These are phyloP conservation scores for Abrostola triplasia DNA, from an alignment of 2,888 invertebrate species.

Conservation along the genomic window DNA sequence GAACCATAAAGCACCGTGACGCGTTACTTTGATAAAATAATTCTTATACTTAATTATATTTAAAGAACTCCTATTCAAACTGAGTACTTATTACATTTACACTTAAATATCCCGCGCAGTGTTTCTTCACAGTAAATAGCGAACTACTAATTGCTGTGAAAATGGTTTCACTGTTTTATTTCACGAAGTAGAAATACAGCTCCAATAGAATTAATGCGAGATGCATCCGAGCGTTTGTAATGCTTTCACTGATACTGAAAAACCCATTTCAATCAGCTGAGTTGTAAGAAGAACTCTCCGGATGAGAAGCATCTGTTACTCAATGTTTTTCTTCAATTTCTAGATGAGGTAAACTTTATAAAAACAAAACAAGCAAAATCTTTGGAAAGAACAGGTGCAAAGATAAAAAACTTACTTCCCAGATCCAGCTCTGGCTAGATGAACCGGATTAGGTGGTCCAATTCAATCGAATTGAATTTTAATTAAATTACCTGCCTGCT, in stretches of 20 bases:
- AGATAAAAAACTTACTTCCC: slow-evolving; percentile 26
- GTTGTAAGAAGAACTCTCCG: slow-evolving; percentile 12
- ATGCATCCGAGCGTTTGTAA: slow-evolving; percentile 1
- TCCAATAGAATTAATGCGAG: slow-evolving; percentile 14
- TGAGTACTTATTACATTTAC: not conserved
- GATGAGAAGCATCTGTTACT: slow-evolving; percentile 34
- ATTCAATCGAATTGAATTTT: slow-evolving; percentile 80
- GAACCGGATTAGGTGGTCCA: slow-evolving; percentile 74
- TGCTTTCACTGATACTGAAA: slow-evolving; percentile 8
- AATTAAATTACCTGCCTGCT: slow-evolving; percentile 77
- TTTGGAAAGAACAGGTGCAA: slow-evolving; percentile 27
- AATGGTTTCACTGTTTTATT: slow-evolving; percentile 3
- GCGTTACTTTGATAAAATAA: too few relatives aligned
- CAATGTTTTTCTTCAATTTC: slow-evolving; percentile 39
- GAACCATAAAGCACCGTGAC: too few relatives aligned
- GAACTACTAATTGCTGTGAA: not conserved
- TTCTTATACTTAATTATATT: too few relatives aligned
- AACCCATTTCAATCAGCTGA: slow-evolving; percentile 21
- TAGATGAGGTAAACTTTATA: slow-evolving; percentile 12
- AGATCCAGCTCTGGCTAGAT: slow-evolving; percentile 61
- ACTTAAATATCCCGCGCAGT: slow-evolving; percentile 3
- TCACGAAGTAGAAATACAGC: slow-evolving; percentile 1
- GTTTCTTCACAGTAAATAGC: not conserved
- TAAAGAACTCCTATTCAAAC: not conserved
- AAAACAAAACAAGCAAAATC: slow-evolving; percentile 22